These are phyloP conservation scores for Dinocampus coccinellae DNA, from an alignment of 2,888 invertebrate genomes.

Conservation along the genomic window DNA sequence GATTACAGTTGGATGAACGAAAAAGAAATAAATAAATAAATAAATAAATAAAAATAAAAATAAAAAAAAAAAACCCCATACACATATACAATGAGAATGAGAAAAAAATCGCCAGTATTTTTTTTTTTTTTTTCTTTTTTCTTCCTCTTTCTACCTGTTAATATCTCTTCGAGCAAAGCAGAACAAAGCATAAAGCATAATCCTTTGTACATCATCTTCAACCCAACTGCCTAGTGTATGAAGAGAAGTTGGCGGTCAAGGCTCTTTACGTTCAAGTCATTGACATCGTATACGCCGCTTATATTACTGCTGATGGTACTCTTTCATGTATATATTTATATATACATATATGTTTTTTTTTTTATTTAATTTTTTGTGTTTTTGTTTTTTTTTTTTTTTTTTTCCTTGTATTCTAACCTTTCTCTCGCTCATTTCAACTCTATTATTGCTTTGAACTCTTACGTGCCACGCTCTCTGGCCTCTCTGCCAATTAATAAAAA, in stretches of 20 bases:
- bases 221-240: constrained; percentile 44
- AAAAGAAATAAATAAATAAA: not conserved
- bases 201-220: constrained; percentile 26
- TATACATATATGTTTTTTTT: not conserved
- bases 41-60: not conserved
- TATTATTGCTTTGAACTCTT: constrained; percentile 20
- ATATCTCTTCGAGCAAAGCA: constrained; percentile 9
- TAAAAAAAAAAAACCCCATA: not conserved
- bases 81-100: too few species aligned
- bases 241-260: constrained; percentile 66
- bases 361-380: not conserved
- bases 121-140: constrained; percentile 5
- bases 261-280: constrained; percentile 63
- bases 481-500: not conserved
- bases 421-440: not conserved
- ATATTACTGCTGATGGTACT: not conserved
- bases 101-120: too few species aligned
- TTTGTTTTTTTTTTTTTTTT: not conserved
- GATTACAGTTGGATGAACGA: not conserved
- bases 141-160: not conserved
- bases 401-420: not conserved
- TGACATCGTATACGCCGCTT: constrained; percentile 57
- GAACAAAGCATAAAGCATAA: constrained; percentile 16
- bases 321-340: not conserved
- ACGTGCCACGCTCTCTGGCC: not conserved